Conservation (phyloP, 2,113 vertebrate genomes). For the Calypte anna region DNA sequence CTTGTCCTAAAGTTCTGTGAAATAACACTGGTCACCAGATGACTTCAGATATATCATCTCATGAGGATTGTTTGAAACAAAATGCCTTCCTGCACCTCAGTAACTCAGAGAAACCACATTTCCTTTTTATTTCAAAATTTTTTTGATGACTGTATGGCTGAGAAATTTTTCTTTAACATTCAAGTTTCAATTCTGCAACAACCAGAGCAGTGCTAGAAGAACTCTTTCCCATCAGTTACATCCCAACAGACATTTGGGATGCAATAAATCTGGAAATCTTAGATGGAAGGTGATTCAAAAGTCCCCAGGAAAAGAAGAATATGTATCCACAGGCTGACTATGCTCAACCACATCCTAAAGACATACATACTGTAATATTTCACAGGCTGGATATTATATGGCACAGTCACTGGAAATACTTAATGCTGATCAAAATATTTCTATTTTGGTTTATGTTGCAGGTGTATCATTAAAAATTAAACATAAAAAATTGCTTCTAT, state of each 20-base stretch:
- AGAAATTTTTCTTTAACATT: not conserved
- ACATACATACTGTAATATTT: not conserved
- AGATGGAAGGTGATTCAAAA: not conserved
- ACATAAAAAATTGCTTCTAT: not conserved
- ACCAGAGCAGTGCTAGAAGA: not conserved
- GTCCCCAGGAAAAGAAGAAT: not conserved
- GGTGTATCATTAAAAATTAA: conserved; percentile 16
- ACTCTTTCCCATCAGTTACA: not conserved
- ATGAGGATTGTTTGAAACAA: not conserved
- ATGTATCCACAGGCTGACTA: not conserved
- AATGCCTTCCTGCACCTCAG: not conserved
- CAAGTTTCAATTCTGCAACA: not conserved
- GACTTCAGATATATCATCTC: not conserved
- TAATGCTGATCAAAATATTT: not conserved
- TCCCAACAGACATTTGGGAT: not conserved
- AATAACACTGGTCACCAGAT: not conserved
- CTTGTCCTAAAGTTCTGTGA: not conserved
- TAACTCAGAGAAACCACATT: not conserved
- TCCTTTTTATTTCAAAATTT: not conserved
- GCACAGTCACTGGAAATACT: not conserved
- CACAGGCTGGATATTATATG: not conserved
- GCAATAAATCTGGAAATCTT: not conserved
- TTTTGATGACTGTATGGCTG: not conserved
- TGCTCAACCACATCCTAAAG: not conserved
- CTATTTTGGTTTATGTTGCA: not conserved